Conservation (phyloP, 2,888 invertebrate genomes). For the Epirrita christyi region DNA sequence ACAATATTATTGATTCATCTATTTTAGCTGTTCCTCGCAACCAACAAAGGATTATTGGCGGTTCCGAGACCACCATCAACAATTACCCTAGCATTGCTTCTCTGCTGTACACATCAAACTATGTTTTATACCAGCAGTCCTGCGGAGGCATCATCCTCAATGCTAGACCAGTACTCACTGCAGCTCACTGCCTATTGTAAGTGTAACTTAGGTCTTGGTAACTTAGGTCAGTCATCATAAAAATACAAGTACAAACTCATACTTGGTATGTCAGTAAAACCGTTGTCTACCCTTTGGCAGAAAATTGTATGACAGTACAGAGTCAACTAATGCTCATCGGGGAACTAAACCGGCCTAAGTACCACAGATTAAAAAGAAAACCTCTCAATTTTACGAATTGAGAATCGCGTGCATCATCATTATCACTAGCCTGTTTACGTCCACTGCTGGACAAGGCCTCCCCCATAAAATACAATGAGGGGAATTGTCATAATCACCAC, state of each 20-base stretch:
- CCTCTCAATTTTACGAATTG: too few relatives aligned
- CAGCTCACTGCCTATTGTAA: slow-evolving; percentile 51
- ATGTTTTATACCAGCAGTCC: slow-evolving; percentile 41
- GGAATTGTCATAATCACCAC: too few relatives aligned
- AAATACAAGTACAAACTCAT: background rate
- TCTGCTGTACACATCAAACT: slow-evolving; percentile 42
- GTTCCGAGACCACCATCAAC: slow-evolving; percentile 47
- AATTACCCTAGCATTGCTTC: slow-evolving; percentile 49
- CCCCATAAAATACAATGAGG: too few relatives aligned
- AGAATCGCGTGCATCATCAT: too few relatives aligned
- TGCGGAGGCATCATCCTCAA: slow-evolving; percentile 56
- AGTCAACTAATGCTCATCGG: too few relatives aligned
- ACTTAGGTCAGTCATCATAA: too few relatives aligned
- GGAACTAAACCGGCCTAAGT: too few relatives aligned
- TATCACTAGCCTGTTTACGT: too few relatives aligned
- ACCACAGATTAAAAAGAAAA: too few relatives aligned
- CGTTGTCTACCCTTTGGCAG: too few relatives aligned
- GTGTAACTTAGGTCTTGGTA: slow-evolving; percentile 10
- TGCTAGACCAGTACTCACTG: slow-evolving; percentile 49
- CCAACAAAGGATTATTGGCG: slow-evolving; percentile 55
- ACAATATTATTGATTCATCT: background rate
- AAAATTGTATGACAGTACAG: too few relatives aligned
- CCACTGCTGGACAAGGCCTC: too few relatives aligned
- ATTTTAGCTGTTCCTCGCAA: slow-evolving; percentile 29
- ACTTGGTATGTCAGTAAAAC: background rate